A percentile compares a stretch with the other conserved stretches of the same genome.
phyloP scores from a whole-genome alignment of 2,888 invertebrate genomes.

The Myathropa florea region DNA sequence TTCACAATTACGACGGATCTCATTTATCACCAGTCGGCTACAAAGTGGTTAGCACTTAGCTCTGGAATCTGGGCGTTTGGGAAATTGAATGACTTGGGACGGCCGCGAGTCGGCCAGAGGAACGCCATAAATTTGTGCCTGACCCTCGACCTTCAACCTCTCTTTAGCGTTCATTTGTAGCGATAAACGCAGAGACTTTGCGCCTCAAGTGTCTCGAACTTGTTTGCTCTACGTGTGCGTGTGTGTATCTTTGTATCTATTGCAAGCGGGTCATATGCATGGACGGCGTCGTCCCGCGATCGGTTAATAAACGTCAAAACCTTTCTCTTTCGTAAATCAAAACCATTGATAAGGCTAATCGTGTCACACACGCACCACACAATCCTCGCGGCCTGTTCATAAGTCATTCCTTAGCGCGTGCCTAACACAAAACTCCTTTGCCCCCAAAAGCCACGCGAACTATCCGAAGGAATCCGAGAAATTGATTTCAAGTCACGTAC shows the following conservation, averaged over 20 bases:
- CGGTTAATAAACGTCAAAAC: slow-evolving; percentile 57
- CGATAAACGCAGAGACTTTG: not conserved
- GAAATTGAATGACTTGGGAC: slow-evolving; percentile 38
- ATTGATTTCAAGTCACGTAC: slow-evolving; percentile 70
- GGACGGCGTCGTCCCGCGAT: not conserved
- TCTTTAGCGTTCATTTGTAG: slow-evolving; percentile 46
- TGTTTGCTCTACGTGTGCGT: not conserved
- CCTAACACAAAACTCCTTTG: slow-evolving; percentile 37
- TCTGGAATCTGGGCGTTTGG: slow-evolving; percentile 38
- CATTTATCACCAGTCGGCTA: slow-evolving; percentile 62
- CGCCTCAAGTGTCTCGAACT: not conserved
- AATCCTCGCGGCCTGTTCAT: slow-evolving; percentile 5
- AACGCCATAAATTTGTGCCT: slow-evolving; percentile 44
- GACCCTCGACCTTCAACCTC: slow-evolving; percentile 63
- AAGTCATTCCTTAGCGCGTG: slow-evolving; percentile 63
- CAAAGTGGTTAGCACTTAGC: slow-evolving; percentile 57
- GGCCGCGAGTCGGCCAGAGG: not conserved
- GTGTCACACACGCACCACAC: not conserved
- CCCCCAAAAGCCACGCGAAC: not conserved
- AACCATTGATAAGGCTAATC: slow-evolving; percentile 52
- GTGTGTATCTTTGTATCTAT: slow-evolving; percentile 1
- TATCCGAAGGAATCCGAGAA: slow-evolving; percentile 59
- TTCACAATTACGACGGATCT: slow-evolving; percentile 61
- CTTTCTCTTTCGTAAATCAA: slow-evolving; percentile 56
- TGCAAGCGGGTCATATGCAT: not conserved